A percentile compares a stretch with the other conserved stretches of the same genome.
Conservation (phyloP, 2,888 invertebrate species). For the Fragum fragum region DNA sequence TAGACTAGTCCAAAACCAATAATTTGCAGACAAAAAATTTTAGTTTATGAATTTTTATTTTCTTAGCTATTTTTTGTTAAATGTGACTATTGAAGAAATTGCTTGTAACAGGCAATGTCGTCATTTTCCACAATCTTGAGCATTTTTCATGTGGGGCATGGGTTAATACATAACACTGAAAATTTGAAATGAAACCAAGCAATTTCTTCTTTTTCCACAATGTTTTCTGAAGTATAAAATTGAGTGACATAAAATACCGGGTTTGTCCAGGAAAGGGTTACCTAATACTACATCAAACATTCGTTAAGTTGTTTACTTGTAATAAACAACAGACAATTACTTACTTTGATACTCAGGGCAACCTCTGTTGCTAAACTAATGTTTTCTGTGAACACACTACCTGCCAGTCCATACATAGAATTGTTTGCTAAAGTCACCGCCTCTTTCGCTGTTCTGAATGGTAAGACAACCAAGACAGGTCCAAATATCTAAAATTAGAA, state of each 20-base stretch:
- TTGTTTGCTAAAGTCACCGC: conserved; percentile 89
- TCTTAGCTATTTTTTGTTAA: too few relatives aligned
- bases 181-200: too few relatives aligned
- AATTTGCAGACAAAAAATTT: too few relatives aligned
- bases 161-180: too few relatives aligned
- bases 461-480: conserved; percentile 87
- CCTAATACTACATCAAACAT: too few relatives aligned
- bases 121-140: not conserved
- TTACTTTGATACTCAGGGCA: conserved; percentile 87
- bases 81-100: not conserved
- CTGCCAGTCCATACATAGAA: conserved; percentile 88
- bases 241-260: too few relatives aligned
- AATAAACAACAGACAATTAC: too few relatives aligned
- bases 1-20: too few relatives aligned
- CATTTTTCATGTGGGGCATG: too few relatives aligned
- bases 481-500: conserved; percentile 84
- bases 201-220: conserved; percentile 8
- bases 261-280: too few relatives aligned
- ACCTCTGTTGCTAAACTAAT: conserved; percentile 88
- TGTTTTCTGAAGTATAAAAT: not conserved
- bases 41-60: too few relatives aligned
- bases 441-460: conserved; percentile 89
- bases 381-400: conserved; percentile 89
- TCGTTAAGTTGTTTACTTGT: too few relatives aligned
- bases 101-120: not conserved